Percentiles rank a stretch among this genome's conserved stretches.
phyloP scores from a whole-genome alignment of 2,797 vertebrate genomes.

The Ciconia nigra region DNA sequence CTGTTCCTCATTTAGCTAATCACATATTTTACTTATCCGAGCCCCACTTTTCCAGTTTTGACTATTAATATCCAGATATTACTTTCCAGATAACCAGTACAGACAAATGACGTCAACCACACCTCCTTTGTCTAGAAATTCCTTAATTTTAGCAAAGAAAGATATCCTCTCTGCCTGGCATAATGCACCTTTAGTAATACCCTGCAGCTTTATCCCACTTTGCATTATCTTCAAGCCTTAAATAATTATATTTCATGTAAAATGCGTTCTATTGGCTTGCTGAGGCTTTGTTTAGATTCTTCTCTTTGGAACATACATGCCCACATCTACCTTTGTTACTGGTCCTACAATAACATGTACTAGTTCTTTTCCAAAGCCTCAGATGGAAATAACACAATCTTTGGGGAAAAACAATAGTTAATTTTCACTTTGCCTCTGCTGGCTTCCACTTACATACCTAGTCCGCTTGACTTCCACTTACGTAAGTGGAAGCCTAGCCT shows the following conservation, averaged over 20 bases:
- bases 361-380: not conserved
- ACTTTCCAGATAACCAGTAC: not conserved
- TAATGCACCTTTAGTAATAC: not conserved
- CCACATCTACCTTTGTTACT: not conserved
- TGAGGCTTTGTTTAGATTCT: not conserved
- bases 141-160: not conserved
- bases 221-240: not conserved
- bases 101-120: not conserved
- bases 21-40: not conserved
- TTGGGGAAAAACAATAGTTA: accelerated
- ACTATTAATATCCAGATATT: not conserved
- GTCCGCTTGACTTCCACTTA: not conserved
- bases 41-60: not conserved
- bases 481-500: not conserved
- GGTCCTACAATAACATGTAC: not conserved
- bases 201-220: not conserved
- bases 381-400: not conserved
- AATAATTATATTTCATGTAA: not conserved
- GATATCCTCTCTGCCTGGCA: not conserved
- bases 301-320: not conserved
- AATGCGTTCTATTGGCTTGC: not conserved
- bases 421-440: not conserved
- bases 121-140: not conserved
- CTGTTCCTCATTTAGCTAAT: not conserved
- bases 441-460: not conserved